Base-by-base conservation (phyloP, 2,888 invertebrate species). In the Dendrolimus houi region DNA sequence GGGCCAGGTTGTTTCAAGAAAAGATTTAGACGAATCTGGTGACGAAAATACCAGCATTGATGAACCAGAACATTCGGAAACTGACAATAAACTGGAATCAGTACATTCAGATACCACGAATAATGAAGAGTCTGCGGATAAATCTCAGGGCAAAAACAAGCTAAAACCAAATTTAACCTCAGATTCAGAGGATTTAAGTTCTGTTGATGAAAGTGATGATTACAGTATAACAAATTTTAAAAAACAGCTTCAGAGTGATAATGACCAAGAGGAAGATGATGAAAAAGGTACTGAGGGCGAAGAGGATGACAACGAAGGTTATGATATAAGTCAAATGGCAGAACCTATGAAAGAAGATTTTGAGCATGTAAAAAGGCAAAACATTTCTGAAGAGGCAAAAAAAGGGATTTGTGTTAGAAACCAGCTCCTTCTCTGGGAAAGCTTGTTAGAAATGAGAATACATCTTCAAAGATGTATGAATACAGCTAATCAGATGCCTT, bases 381-480 rank as follows among this genome's bases (percentile, higher is more conserved):
- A 93, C 71, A 62, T 90, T 2, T 86, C 91, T 0, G 89, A 87
- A 59, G 93, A 94, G 72, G 86, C 93, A 0, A 92, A 93, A 66
- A 95, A 94, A 75, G 95, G 95, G 1, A 80, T 87, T 12, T 92
- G 93, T 72, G 94, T 96, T 0, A 91, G 93, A 71, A 95, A 93
- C 69, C 95, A 96, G 74, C 77, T 96, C 41, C 85, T 92, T 52
- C 74, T 97, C 1, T 98, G 97, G 97, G 98, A 98, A 77, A 94
- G 92, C 58, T 79, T 98, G 7, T 78, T 98, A 40, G 97, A 98
- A 84, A 92, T 95, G 75, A 92, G 98, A 64, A 98, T 98, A 68
- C 95, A 96, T 73, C 81, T 98, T 40, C 98, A 98, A 79, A 96
- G 97, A 77, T 93, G 95, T 69, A 78, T 97, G 56, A 85, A 92